phyloP scores from a whole-genome alignment of 2,113 vertebrate species.

The Sinocyclocheilus maitianheensis region DNA sequence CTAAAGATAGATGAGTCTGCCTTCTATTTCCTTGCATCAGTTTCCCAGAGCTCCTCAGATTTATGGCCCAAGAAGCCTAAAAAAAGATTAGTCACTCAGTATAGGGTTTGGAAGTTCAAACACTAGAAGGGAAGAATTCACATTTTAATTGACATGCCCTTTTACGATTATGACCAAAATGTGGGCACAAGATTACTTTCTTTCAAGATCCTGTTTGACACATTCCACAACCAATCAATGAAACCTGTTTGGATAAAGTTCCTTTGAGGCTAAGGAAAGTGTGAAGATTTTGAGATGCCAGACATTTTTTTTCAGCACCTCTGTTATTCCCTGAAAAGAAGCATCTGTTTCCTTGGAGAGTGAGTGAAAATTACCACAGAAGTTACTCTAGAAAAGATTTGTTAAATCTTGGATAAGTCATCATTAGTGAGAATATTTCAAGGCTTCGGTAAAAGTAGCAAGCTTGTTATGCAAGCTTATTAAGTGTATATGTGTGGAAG shows the following conservation, averaged over 20 bases:
- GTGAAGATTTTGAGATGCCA: constrained; percentile 2
- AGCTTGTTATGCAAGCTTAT: background rate
- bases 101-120: background rate
- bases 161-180: background rate
- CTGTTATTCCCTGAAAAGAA: constrained; percentile 33
- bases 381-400: constrained; percentile 4
- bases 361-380: constrained; percentile 1
- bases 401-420: constrained; percentile 7
- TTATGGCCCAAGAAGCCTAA: constrained; percentile 19
- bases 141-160: background rate
- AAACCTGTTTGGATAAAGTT: background rate
- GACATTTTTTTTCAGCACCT: background rate
- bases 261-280: constrained; percentile 17
- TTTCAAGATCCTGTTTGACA: background rate
- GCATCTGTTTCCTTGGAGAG: constrained; percentile 28
- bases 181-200: background rate
- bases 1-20: constrained; percentile 42
- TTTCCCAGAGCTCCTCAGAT: constrained; percentile 10
- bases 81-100: background rate
- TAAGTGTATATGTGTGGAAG: background rate
- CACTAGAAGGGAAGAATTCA: background rate
- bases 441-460: background rate
- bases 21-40: constrained; percentile 27
- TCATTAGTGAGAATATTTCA: constrained; percentile 6
- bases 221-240: constrained; percentile 37